phyloP scores from a whole-genome alignment of 2,888 invertebrate species.

The Arrhopalites spinosus region DNA sequence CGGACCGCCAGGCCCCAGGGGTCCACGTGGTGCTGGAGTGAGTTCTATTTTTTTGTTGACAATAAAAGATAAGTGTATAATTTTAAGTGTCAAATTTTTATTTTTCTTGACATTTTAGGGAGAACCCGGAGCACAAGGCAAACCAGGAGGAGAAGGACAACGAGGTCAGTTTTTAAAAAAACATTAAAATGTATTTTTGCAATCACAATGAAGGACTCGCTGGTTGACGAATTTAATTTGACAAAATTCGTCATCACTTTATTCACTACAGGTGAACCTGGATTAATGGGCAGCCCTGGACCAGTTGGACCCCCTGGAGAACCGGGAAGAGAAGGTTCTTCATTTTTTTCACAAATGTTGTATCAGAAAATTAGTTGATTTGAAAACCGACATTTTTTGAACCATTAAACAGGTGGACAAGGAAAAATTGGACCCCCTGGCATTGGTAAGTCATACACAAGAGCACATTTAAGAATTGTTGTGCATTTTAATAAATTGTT shows the following conservation, averaged over 20 bases:
- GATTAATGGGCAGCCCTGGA: constrained; percentile 71
- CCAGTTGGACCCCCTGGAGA: constrained; percentile 68
- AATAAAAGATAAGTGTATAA: not conserved
- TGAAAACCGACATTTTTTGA: too few relatives aligned
- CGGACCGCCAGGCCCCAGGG: constrained; percentile 70
- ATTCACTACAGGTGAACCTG: constrained; percentile 69
- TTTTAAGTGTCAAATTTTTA: not conserved
- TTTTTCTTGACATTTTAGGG: constrained; percentile 62
- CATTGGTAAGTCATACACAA: constrained; percentile 61
- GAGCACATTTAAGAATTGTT: not conserved
- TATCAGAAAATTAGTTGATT: too few relatives aligned
- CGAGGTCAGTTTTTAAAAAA: too few relatives aligned
- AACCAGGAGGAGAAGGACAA: constrained; percentile 74
- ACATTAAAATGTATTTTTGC: too few relatives aligned
- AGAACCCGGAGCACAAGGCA: constrained; percentile 73
- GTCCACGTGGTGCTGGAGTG: constrained; percentile 69
- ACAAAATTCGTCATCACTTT: too few relatives aligned
- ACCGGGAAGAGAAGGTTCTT: constrained; percentile 67
- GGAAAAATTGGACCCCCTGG: constrained; percentile 63
- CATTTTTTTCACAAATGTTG: too few relatives aligned
- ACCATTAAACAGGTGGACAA: too few relatives aligned
- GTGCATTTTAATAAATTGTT: constrained; percentile 70
- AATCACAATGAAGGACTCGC: too few relatives aligned
- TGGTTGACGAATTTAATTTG: too few relatives aligned
- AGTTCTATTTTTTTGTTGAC: constrained; percentile 29